Conservation (phyloP, 2,113 vertebrate species). For the Martes martes region DNA sequence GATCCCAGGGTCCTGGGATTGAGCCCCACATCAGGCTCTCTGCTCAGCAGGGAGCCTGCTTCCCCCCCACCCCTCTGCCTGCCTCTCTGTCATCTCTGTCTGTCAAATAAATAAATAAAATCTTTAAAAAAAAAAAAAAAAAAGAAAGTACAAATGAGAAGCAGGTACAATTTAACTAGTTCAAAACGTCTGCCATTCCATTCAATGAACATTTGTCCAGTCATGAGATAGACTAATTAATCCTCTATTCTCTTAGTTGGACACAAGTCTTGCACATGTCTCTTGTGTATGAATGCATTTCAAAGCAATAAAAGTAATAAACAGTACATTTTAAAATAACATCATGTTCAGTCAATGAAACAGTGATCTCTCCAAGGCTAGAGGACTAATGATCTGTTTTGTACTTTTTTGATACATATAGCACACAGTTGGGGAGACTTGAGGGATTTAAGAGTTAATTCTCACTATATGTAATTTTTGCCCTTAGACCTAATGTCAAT, state of each 20-base stretch:
- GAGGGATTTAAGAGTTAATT: neutral
- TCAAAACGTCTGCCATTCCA: neutral
- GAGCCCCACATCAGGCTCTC: too few relatives aligned
- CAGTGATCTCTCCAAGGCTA: neutral
- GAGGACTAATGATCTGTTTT: neutral
- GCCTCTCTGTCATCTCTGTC: too few relatives aligned
- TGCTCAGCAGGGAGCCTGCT: too few relatives aligned
- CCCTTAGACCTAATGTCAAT: neutral
- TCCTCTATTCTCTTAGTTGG: neutral
- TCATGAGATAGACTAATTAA: neutral
- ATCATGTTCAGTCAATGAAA: conserved; percentile 25
- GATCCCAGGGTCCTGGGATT: too few relatives aligned
- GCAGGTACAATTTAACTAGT: neutral
- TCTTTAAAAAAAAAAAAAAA: too few relatives aligned
- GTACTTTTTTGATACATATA: neutral
- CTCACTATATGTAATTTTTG: neutral
- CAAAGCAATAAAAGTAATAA: neutral
- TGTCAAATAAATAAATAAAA: too few relatives aligned
- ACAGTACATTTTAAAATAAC: neutral
- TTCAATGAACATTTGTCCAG: neutral
- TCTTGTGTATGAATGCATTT: neutral
- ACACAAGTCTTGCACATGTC: neutral
- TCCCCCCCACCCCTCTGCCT: too few relatives aligned
- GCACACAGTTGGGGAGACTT: neutral
- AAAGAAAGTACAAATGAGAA: neutral